These are phyloP conservation scores for Tachycineta bicolor DNA, from an alignment of 2,113 vertebrate species.

Conservation along the genomic window DNA sequence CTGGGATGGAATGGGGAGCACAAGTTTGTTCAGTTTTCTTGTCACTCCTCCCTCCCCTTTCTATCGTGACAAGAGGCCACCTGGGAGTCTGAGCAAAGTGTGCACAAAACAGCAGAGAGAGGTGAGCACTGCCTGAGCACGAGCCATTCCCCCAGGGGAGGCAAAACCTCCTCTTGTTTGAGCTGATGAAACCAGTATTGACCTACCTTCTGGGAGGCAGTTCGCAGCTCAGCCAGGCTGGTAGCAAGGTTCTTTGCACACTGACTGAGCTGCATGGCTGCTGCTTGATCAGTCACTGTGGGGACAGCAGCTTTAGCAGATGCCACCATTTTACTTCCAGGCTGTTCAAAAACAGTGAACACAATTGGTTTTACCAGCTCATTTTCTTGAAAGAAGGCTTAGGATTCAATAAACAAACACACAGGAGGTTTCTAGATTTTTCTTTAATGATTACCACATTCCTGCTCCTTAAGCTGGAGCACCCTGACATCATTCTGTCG, in stretches of 20 bases:
- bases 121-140: background rate
- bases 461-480: background rate
- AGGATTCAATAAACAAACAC: background rate
- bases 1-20: background rate
- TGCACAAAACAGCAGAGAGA: background rate
- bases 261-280: constrained; percentile 96
- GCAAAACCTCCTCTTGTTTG: background rate
- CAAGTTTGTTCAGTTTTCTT: background rate
- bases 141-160: background rate
- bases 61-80: background rate
- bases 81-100: background rate
- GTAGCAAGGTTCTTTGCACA: constrained; percentile 98
- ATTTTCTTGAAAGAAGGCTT: background rate
- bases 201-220: constrained; percentile 91
- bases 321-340: constrained; percentile 96
- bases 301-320: constrained; percentile 96
- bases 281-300: constrained; percentile 93
- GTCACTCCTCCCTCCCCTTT: background rate
- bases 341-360: constrained; percentile 72
- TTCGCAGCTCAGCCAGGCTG: constrained; percentile 92
- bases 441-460: background rate
- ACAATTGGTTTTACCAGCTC: background rate
- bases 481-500: background rate
- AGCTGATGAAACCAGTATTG: background rate
- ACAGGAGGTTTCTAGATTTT: background rate